Conservation (phyloP, 2,113 vertebrate genomes). For the Osmerus mordax region DNA sequence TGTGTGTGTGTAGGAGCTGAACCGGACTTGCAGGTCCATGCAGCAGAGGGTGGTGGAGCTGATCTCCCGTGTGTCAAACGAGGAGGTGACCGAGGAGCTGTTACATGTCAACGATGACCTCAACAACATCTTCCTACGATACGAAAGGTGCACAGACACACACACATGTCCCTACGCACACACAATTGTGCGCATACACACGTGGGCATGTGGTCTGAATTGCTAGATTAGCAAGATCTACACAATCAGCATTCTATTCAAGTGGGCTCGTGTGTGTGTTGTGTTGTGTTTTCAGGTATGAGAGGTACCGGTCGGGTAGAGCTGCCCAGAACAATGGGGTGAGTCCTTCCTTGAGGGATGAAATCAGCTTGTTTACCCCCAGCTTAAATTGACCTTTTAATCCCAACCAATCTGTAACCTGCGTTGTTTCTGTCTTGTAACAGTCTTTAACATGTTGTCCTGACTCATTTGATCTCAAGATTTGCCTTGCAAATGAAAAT, state of each 20-base stretch:
- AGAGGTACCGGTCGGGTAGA: conserved; percentile 86
- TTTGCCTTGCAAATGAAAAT: too few relatives aligned
- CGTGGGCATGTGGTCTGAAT: background rate
- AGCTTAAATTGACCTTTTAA: too few relatives aligned
- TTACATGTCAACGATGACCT: conserved; percentile 95
- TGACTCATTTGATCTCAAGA: too few relatives aligned
- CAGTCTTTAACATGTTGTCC: too few relatives aligned
- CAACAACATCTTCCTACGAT: conserved; percentile 96
- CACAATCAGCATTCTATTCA: too few relatives aligned
- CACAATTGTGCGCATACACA: background rate
- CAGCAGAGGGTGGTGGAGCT: conserved; percentile 95
- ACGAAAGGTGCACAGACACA: conserved; percentile 79
- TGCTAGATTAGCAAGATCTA: too few relatives aligned
- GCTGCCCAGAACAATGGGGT: conserved; percentile 87
- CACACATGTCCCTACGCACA: background rate
- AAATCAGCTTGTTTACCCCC: background rate
- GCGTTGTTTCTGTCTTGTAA: too few relatives aligned
- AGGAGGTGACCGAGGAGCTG: conserved; percentile 95
- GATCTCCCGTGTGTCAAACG: conserved; percentile 92
- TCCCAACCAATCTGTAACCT: too few relatives aligned
- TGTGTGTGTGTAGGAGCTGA: conserved; percentile 79
- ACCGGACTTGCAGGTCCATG: conserved; percentile 97
- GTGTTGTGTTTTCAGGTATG: conserved; percentile 76
- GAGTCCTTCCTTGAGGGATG: conserved; percentile 59
- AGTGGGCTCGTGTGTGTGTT: background rate